Conservation (phyloP, 2,113 vertebrate genomes). For the Ginglymostoma cirratum region DNA sequence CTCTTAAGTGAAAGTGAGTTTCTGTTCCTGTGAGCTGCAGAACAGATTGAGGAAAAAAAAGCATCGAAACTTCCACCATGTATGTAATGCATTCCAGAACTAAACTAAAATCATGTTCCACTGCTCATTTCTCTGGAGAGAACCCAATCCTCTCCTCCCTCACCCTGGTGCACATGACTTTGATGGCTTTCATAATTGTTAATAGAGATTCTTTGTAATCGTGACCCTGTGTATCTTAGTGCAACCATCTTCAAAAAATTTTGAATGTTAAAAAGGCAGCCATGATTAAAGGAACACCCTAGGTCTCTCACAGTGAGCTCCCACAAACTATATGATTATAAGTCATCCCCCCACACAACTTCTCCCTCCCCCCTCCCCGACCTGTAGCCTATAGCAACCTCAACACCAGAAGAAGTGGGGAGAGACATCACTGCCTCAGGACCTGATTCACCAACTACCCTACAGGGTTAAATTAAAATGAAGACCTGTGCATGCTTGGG, state of each 20-base stretch:
- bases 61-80: neutral
- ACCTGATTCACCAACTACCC: no score
- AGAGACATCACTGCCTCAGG: no score
- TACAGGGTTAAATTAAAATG: no score
- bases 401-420: no score
- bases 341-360: no score
- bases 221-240: neutral
- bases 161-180: neutral
- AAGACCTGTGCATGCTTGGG: no score
- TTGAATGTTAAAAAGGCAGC: neutral
- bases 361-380: no score
- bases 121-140: neutral
- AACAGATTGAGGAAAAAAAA: neutral
- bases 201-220: neutral
- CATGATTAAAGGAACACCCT: neutral
- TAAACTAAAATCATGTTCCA: neutral
- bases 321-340: no score
- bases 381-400: no score
- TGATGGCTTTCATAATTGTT: neutral
- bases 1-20: neutral
- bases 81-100: neutral
- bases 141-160: neutral
- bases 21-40: neutral
- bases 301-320: neutral
- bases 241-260: neutral